phyloP scores from a whole-genome alignment of 2,888 invertebrate genomes.

The Endomychus coccineus region DNA sequence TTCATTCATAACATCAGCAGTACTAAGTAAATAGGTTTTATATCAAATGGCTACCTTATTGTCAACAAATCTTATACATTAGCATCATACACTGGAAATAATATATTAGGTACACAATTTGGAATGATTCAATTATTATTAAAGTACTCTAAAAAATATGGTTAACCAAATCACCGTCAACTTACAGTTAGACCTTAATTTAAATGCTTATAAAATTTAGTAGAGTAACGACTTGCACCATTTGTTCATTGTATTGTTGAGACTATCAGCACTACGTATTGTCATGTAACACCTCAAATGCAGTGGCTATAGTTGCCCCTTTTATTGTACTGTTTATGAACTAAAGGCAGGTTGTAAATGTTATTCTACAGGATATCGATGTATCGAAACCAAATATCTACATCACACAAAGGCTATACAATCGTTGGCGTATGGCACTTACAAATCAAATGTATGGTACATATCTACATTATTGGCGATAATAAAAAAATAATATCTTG shows the following conservation, averaged over 20 bases:
- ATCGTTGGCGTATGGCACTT: constrained; percentile 38
- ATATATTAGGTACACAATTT: constrained; percentile 44
- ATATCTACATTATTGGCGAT: too few relatives aligned
- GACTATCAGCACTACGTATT: constrained; percentile 43
- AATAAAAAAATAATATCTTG: too few relatives aligned
- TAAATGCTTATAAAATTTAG: constrained; percentile 42
- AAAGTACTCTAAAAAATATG: constrained; percentile 25
- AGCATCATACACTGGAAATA: constrained; percentile 41
- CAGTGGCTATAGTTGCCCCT: constrained; percentile 31
- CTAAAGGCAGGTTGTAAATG: constrained; percentile 36
- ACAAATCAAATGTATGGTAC: constrained; percentile 26
- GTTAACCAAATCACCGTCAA: constrained; percentile 41
- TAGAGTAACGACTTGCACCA: constrained; percentile 42
- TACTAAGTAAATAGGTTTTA: constrained; percentile 40
- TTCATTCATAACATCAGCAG: constrained; percentile 39
- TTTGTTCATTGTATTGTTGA: constrained; percentile 45
- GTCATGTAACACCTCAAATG: constrained; percentile 44
- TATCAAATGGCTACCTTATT: constrained; percentile 47
- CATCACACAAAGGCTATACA: constrained; percentile 30
- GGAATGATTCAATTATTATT: constrained; percentile 37
- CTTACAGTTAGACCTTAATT: constrained; percentile 28
- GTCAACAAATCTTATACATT: constrained; percentile 44
- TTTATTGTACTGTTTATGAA: constrained; percentile 41
- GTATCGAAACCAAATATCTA: constrained; percentile 16
- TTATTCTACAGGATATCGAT: constrained; percentile 16